phyloP scores from a whole-genome alignment of 2,888 invertebrate species.

The Pseudanteris insignis region DNA sequence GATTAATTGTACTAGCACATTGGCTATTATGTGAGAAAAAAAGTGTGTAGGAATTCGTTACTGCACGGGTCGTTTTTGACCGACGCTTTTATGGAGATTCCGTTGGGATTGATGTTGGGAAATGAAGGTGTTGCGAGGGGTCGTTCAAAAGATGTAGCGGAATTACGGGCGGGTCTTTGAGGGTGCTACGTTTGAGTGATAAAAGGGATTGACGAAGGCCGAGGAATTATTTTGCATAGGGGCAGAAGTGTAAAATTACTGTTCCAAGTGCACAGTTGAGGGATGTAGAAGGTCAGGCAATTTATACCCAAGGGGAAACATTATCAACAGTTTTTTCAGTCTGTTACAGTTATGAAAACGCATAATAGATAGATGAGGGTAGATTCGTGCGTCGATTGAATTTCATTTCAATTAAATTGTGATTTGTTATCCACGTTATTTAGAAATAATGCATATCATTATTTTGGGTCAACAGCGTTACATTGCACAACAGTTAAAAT shows the following conservation, averaged over 20 bases:
- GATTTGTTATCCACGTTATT: too few species aligned
- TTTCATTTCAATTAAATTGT: slow-evolving; percentile 4
- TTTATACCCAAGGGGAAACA: too few species aligned
- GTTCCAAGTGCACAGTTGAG: not conserved
- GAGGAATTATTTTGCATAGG: slow-evolving; percentile 20
- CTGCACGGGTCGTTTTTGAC: slow-evolving; percentile 16
- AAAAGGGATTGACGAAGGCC: slow-evolving; percentile 27
- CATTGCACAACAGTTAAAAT: too few species aligned
- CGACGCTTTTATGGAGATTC: slow-evolving; percentile 22
- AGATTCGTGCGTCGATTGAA: too few species aligned
- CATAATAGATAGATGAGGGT: too few species aligned
- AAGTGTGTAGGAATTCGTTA: slow-evolving; percentile 34
- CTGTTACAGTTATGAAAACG: too few species aligned
- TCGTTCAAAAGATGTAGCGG: slow-evolving; percentile 15
- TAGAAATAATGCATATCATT: too few species aligned
- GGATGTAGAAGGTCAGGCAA: too few species aligned
- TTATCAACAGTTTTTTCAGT: too few species aligned
- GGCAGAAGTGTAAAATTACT: slow-evolving; percentile 32
- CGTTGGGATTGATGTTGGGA: slow-evolving; percentile 21
- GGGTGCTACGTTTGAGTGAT: slow-evolving; percentile 24
- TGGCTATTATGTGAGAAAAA: slow-evolving; percentile 12
- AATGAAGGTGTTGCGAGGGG: slow-evolving; percentile 22
- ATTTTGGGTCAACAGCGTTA: too few species aligned
- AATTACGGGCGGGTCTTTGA: slow-evolving; percentile 19
- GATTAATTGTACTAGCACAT: slow-evolving; percentile 25